Conservation (phyloP, 2,888 invertebrate genomes). For the Sipha maydis region DNA sequence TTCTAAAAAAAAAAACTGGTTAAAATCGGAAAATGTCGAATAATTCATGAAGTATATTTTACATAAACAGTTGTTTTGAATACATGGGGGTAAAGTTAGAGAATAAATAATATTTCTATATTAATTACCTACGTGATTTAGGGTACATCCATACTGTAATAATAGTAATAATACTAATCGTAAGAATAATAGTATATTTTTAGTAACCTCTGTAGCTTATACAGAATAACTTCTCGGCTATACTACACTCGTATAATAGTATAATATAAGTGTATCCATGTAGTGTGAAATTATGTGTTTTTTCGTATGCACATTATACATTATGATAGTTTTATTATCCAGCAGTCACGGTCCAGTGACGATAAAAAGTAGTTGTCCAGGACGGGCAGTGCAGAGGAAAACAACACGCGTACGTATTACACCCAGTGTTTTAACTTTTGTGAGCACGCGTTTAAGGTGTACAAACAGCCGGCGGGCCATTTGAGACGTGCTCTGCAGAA, state of each 20-base stretch:
- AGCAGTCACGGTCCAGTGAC: constrained; percentile 25
- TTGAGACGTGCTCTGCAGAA: neutral
- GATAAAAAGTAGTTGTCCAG: constrained; percentile 26
- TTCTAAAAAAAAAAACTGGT: constrained; percentile 18
- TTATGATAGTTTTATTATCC: constrained; percentile 51
- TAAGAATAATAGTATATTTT: neutral
- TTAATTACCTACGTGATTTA: too few relatives aligned
- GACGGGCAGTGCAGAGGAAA: neutral
- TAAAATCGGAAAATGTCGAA: constrained; percentile 19
- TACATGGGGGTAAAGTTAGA: neutral
- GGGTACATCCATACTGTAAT: neutral
- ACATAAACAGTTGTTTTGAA: neutral
- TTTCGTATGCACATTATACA: neutral
- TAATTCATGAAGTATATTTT: constrained; percentile 28
- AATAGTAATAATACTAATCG: constrained; percentile 4
- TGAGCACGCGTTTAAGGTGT: constrained; percentile 20
- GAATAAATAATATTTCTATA: constrained; percentile 9
- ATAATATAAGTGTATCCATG: neutral
- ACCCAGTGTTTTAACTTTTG: neutral
- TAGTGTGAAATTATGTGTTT: constrained; percentile 46
- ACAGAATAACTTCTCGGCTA: too few relatives aligned
- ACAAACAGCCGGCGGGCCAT: constrained; percentile 42
- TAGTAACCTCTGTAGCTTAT: too few relatives aligned
- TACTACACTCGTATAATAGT: too few relatives aligned
- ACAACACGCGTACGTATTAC: neutral